phyloP scores from a whole-genome alignment of 2,888 invertebrate species.

The Pyrochroa serraticornis region DNA sequence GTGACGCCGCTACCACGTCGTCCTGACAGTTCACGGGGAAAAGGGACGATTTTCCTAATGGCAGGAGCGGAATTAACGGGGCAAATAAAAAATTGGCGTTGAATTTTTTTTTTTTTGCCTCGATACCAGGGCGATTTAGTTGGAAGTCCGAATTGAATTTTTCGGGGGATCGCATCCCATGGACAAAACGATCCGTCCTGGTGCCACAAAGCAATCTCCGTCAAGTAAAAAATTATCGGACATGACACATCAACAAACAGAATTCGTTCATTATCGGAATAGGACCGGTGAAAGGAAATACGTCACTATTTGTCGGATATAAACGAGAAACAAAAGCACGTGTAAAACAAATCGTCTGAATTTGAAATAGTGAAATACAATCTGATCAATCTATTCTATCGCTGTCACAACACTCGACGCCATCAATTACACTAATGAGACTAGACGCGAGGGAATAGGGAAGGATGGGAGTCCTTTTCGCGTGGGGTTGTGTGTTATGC shows the following conservation, averaged over 20 bases:
- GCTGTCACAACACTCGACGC: slow-evolving; percentile 56
- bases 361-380: slow-evolving; percentile 53
- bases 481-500: slow-evolving; percentile 40
- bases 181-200: slow-evolving; percentile 3
- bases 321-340: slow-evolving; percentile 35
- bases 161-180: no score
- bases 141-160: no score
- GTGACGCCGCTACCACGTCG: not conserved
- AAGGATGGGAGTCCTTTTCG: slow-evolving; percentile 33
- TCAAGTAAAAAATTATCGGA: slow-evolving; percentile 13
- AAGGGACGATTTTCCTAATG: no score
- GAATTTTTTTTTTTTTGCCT: not conserved
- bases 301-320: slow-evolving; percentile 14
- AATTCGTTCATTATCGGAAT: slow-evolving; percentile 26
- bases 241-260: slow-evolving; percentile 19
- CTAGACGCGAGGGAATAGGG: slow-evolving; percentile 46
- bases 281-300: slow-evolving; percentile 20
- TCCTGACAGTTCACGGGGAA: not conserved
- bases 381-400: slow-evolving; percentile 56
- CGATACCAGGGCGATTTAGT: no score
- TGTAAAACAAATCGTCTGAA: slow-evolving; percentile 45
- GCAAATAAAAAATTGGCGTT: not conserved
- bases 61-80: no score
- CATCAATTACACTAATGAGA: slow-evolving; percentile 59
- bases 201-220: not conserved